Evolutionary conservation across 2,888 invertebrate species (phyloP).

Genomic region (Lycaena phlaeas): DNA sequence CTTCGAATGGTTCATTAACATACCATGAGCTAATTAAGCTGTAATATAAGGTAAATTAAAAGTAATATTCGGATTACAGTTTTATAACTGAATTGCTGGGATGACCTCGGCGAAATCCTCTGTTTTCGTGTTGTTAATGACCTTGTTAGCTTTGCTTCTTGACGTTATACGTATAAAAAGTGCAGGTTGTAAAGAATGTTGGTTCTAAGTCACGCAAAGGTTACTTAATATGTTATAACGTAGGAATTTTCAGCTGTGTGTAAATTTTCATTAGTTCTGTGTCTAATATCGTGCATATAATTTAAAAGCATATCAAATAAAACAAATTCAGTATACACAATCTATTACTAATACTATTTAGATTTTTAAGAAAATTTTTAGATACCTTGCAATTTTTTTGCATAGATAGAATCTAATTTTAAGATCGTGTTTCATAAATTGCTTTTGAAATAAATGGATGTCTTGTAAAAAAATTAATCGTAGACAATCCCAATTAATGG

Average conservation of each 20-base stretch:
- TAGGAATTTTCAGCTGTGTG: not conserved
- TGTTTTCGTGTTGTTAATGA: slow-evolving; percentile 12
- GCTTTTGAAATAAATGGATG: too few relatives aligned
- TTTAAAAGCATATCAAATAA: too few relatives aligned
- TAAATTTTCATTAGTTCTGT: too few relatives aligned
- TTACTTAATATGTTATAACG: slow-evolving; percentile 10
- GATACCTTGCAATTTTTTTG: not conserved
- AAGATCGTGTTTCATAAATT: too few relatives aligned
- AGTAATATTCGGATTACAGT: not conserved
- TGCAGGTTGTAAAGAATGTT: slow-evolving; percentile 24
- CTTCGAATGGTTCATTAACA: too few relatives aligned
- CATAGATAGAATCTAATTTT: too few relatives aligned
- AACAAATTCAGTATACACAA: too few relatives aligned
- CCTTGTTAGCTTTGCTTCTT: slow-evolving; percentile 20
- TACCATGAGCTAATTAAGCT: not conserved
- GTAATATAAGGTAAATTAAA: not conserved
- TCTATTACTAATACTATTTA: too few relatives aligned
- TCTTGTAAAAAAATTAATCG: too few relatives aligned
- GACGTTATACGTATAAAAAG: slow-evolving; percentile 9
- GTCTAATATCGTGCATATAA: slow-evolving; percentile 1
- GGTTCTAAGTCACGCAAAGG: slow-evolving; percentile 28
- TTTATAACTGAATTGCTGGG: not conserved
- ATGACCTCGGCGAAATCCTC: slow-evolving; percentile 14
- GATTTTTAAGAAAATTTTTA: too few relatives aligned
- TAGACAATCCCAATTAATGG: too few relatives aligned